Evolutionary conservation across 2,888 invertebrate genomes (phyloP).

Genomic region (Choristoneura rosaceana): DNA sequence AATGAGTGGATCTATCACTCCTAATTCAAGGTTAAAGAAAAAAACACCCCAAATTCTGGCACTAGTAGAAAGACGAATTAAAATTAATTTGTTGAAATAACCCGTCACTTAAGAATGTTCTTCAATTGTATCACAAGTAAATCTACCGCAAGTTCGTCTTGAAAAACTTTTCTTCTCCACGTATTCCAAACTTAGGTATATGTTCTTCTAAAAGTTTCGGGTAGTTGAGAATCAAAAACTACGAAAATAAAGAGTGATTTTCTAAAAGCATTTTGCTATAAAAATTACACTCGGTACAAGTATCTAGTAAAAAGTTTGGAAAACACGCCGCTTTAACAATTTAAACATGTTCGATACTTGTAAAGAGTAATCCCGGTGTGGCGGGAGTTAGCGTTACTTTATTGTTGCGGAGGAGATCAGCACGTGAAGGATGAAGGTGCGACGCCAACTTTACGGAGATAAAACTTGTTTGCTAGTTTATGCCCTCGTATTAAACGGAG

Average conservation of each 20-base stretch:
- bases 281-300: neutral
- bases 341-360: constrained; percentile 45
- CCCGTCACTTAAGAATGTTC: too few relatives aligned
- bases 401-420: constrained; percentile 73
- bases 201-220: neutral
- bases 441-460: constrained; percentile 73
- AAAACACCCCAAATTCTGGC: too few relatives aligned
- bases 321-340: constrained; percentile 31
- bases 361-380: constrained; percentile 62
- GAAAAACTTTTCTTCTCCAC: neutral
- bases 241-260: too few relatives aligned
- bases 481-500: constrained; percentile 56
- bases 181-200: neutral
- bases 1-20: too few relatives aligned
- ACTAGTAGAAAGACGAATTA: too few relatives aligned
- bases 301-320: neutral
- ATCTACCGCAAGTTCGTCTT: neutral
- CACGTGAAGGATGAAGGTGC: constrained; percentile 81
- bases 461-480: constrained; percentile 81
- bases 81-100: too few relatives aligned
- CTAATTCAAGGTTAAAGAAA: too few relatives aligned
- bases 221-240: too few relatives aligned
- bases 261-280: too few relatives aligned
- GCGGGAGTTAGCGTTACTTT: constrained; percentile 60
- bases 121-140: too few relatives aligned